These are phyloP conservation scores for Helobdella robusta DNA, from an alignment of 2,888 invertebrate genomes.

Conservation along the genomic window DNA sequence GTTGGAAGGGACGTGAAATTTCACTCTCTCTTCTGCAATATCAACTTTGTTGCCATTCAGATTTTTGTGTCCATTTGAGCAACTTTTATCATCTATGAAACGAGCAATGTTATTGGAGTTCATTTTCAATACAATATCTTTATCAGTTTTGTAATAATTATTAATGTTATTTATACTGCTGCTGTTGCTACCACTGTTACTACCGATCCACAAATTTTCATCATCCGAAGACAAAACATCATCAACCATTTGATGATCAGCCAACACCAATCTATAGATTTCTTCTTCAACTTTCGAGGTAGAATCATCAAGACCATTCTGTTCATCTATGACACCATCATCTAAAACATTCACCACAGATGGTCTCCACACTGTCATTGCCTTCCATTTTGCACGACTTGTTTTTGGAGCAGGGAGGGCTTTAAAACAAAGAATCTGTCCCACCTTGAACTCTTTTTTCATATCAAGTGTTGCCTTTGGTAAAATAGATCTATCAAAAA, in stretches of 20 bases:
- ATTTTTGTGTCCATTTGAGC: background rate
- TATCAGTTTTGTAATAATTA: background rate
- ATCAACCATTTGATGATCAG: constrained; percentile 17
- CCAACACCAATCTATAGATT: constrained; percentile 18
- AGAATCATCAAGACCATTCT: background rate
- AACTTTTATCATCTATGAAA: background rate
- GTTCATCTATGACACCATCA: background rate
- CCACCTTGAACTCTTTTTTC: constrained; percentile 25
- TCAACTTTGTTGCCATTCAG: background rate
- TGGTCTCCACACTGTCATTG: constrained; percentile 24
- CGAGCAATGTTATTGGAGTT: background rate
- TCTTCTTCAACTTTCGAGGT: constrained; percentile 21
- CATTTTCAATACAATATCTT: background rate
- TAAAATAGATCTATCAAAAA: constrained; percentile 27
- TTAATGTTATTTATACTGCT: background rate
- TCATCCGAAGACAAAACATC: constrained; percentile 19
- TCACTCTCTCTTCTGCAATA: background rate
- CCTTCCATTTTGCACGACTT: constrained; percentile 27
- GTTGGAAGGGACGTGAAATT: background rate
- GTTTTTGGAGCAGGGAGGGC: constrained; percentile 27
- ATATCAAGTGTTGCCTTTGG: constrained; percentile 15
- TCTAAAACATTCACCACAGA: constrained; percentile 5
- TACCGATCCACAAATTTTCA: constrained; percentile 10
- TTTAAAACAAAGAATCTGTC: constrained; percentile 23
- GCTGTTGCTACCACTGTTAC: background rate